Percentiles rank a stretch among this genome's conserved stretches.
phyloP scores from a whole-genome alignment of 2,113 vertebrate species.

The Phocoena phocoena region DNA sequence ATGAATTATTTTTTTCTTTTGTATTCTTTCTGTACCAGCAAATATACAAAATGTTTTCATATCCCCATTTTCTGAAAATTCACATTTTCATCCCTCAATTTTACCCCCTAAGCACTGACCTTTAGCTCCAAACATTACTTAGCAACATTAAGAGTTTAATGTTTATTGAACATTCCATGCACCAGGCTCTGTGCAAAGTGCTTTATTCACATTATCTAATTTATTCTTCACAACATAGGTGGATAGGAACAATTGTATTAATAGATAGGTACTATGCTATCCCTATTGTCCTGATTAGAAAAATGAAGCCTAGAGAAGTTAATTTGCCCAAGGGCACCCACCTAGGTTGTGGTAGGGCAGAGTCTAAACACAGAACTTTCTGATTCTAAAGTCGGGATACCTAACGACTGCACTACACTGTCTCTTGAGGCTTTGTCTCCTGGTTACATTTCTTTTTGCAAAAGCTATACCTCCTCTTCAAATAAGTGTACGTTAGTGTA shows the following conservation, averaged over 20 bases:
- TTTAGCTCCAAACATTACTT: neutral
- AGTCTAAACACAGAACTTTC: neutral
- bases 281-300: neutral
- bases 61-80: slow-evolving; percentile 4
- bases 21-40: neutral
- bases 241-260: neutral
- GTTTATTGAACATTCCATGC: neutral
- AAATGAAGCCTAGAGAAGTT: neutral
- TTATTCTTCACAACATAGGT: neutral
- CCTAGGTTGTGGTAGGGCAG: neutral
- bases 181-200: neutral
- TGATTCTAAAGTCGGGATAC: neutral
- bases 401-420: neutral
- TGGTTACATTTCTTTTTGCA: neutral
- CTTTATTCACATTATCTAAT: neutral
- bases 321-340: neutral
- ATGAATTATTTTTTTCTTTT: neutral
- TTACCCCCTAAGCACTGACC: neutral
- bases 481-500: neutral
- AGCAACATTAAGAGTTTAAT: neutral
- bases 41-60: neutral
- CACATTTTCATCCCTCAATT: neutral
- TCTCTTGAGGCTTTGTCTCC: neutral
- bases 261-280: neutral
- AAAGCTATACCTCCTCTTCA: neutral